A percentile compares a stretch with the other conserved stretches of the same genome.
phyloP scores from a whole-genome alignment of 2,888 invertebrate genomes.

The Hirtodrosophila cameraria region DNA sequence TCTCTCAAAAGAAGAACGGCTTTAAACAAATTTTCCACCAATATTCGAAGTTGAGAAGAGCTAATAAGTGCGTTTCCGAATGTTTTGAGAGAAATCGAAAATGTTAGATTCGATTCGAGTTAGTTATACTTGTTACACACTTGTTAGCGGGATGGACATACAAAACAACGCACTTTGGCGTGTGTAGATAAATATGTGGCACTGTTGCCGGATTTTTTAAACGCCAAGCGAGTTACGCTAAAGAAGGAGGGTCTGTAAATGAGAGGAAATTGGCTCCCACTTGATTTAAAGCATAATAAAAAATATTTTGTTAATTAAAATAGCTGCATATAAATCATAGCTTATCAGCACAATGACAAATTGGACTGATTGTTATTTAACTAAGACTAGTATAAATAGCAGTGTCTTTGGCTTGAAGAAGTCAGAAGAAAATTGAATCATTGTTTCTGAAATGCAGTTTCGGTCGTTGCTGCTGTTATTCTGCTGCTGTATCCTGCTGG shows the following conservation, averaged over 20 bases:
- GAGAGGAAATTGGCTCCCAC: too few relatives aligned
- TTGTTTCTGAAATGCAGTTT: constrained; percentile 11
- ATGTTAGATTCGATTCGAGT: too few relatives aligned
- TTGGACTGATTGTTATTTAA: neutral
- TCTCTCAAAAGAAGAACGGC: too few relatives aligned
- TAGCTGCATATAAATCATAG: constrained; percentile 28
- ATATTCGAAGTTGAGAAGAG: too few relatives aligned
- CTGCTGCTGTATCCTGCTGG: constrained; percentile 7
- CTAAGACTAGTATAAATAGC: constrained; percentile 27
- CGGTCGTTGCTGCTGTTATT: constrained; percentile 1
- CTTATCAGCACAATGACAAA: constrained; percentile 31
- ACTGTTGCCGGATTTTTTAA: constrained; percentile 89
- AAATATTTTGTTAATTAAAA: constrained; percentile 42
- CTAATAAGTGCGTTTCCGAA: too few relatives aligned
- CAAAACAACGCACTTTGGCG: too few relatives aligned
- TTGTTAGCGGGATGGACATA: too few relatives aligned
- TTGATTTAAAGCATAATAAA: too few relatives aligned
- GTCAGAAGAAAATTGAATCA: neutral
- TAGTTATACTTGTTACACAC: too few relatives aligned
- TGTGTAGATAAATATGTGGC: constrained; percentile 91
- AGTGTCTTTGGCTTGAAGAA: neutral
- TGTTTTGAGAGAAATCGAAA: too few relatives aligned
- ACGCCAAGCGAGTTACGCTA: constrained; percentile 85
- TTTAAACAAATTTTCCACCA: too few relatives aligned
- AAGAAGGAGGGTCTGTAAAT: constrained; percentile 41